Evolutionary conservation across 2,797 vertebrate genomes (phyloP).

Genomic region (Acestrorhynchus altus): DNA sequence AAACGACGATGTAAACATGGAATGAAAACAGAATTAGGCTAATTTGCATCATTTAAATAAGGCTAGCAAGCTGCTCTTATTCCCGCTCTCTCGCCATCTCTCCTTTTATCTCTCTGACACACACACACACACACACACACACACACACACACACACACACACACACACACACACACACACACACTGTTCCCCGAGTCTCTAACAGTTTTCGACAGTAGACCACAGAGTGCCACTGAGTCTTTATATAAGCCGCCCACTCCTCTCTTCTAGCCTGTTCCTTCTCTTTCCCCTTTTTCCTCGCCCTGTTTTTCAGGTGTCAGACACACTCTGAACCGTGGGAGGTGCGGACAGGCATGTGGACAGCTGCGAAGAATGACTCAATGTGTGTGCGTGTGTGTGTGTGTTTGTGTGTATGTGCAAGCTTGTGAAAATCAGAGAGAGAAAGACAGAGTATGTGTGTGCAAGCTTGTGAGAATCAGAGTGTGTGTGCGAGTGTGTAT

Average conservation of each 20-base stretch:
- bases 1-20: background rate
- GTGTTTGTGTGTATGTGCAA: conserved; percentile 12
- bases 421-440: conserved; percentile 47
- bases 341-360: conserved; percentile 76
- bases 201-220: conserved; percentile 24
- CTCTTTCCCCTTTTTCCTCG: conserved; percentile 31
- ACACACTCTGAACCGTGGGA: conserved; percentile 67
- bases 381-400: conserved; percentile 19
- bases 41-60: background rate
- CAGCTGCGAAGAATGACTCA: conserved; percentile 72
- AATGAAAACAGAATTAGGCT: background rate
- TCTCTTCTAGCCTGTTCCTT: conserved; percentile 40
- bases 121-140: conserved; percentile 13
- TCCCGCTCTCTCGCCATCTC: background rate
- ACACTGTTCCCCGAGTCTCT: background rate
- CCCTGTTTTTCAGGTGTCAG: conserved; percentile 56
- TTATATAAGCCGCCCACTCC: conserved; percentile 57
- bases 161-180: conserved; percentile 6
- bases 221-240: conserved; percentile 40
- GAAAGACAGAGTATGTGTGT: too few relatives aligned
- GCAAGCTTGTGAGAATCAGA: conserved; percentile 63
- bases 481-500: conserved; percentile 67
- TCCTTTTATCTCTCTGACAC: background rate
- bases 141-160: conserved; percentile 11
- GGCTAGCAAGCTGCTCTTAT: background rate